Evolutionary conservation across 1,140 invertebrate genomes (phyloP), one percentile per base, ranked within the genome.

Genomic region (Semibalanus balanoides): DNA sequence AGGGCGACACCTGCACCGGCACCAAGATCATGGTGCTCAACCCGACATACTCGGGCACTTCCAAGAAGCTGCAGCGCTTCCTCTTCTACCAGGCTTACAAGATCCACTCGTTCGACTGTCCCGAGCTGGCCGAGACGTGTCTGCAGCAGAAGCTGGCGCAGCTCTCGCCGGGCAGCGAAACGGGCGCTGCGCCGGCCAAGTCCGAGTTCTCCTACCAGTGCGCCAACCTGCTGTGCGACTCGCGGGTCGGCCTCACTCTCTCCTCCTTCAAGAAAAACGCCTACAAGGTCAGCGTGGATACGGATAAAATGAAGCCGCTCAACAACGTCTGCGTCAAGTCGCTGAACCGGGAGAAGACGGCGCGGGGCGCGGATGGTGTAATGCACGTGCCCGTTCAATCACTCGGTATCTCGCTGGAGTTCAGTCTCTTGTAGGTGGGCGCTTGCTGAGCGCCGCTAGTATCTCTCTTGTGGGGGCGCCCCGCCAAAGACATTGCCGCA

Each of bases 21-120:
- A 72, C 70, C 70, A 72, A 72, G 70, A 29, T 72, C 29, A 72
- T 72, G 70, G 70, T 72, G 70, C 70, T 72, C 70, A 30, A 72
- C 28, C 70, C 70, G 11, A 72, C n/a, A 3, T 72, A 72, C 29
- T 72, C 70, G 9, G 70, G 70, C 70, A 72, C 70, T 9, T 72
- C 70, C 11, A 30, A 29, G n/a, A 72, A 72, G 70, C n/a, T 72
- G 70, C 70, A 72, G 29, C 28, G 29, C n/a, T 72, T 72, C 70
- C 70, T 72, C n/a, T 72, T 9, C 70, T 30, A 72, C 29, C 70
- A 72, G 70, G 70, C 70, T 3, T 72, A 72, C 70, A 72, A 30
- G 29, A 28, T 72, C 29, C 70, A 72, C 70, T 28, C 70, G 70
- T 30, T 72, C 28, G 29, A 72, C 70, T 72, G 70, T 72, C 28